Evolutionary conservation across 2,888 invertebrate genomes (phyloP), one percentile per base, ranked within the genome.

Genomic region (Habroteleia sp.): DNA sequence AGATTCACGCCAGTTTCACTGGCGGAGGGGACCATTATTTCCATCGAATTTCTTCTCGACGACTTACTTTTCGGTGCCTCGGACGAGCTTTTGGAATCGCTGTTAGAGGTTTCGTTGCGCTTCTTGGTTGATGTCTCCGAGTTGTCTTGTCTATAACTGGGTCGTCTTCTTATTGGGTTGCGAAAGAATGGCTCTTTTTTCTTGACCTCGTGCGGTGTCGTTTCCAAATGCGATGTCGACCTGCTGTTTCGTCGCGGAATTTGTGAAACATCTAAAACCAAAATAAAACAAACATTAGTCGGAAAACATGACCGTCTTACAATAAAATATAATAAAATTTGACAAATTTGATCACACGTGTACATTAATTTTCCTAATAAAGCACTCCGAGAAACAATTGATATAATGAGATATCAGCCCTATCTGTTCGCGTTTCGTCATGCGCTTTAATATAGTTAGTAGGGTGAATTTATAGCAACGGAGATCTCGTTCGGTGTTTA

Each of bases 111-210:
- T 60, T 74, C 74, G 5, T 73, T 44, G n/a, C 72, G 46, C n/a
- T 74, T 77, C 17, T 73, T 79, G 14, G 46, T 33, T 10, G 80
- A 39, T n/a, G 63, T 42, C 6, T 83, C 82, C 16, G 79, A 52
- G 1, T 76, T 89, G 35, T 91, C 89, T 17, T 91, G 91, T 7
- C 89, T 90, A 48, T 92, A 89, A 44, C 92, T 87, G 56, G 92
- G 92, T 31, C 91, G 90, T 46, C 93, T 89, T 17, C 93, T 88
- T 0, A 93, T 88, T 41, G 93, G 82, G 73, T 81, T 84, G 6
- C 85, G 83, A 16, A 85, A 79, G 0, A 81, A 77, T 58, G 84
- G 85, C 63, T 87, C 88, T 10, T 87, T 80, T 37, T 84, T 76
- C 27, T 84, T n/a, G 79, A 81, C 60, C 84, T 88, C 10, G 14